Evolutionary conservation across 2,797 vertebrate genomes (phyloP).

Genomic region (Propithecus perrieri): DNA sequence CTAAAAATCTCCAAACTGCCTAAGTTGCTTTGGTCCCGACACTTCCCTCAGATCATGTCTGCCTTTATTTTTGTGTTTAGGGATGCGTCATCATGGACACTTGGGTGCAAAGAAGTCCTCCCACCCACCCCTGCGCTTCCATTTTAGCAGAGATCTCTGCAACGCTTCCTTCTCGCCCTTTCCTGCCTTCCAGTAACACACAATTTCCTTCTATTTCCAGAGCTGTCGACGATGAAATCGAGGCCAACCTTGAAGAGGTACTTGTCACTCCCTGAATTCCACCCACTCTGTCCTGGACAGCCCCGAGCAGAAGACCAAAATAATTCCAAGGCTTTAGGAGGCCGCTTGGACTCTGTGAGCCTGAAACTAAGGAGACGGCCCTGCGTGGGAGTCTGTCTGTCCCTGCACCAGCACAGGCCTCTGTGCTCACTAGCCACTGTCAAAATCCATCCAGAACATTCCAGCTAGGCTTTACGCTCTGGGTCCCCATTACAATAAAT

Average conservation of each 20-base stretch:
- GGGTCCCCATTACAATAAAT: neutral
- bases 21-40: too few relatives aligned
- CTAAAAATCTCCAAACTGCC: neutral
- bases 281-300: neutral
- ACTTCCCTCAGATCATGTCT: neutral
- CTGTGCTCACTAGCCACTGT: rapidly evolving
- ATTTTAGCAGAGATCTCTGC: neutral
- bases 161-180: neutral
- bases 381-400: too few relatives aligned
- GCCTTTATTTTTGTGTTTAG: neutral
- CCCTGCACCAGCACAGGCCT: neutral
- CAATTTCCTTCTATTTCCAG: conserved; percentile 83
- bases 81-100: neutral
- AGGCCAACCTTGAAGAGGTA: conserved; percentile 91
- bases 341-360: neutral
- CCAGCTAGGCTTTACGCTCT: neutral
- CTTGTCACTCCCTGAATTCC: neutral
- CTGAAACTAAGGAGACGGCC: neutral
- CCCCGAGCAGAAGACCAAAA: neutral
- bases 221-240: conserved; percentile 88
- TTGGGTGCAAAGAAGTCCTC: neutral
- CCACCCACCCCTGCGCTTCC: neutral
- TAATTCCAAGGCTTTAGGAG: neutral
- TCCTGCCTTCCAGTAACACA: neutral
- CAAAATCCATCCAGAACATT: neutral